Conservation (phyloP, 1,140 invertebrate species). For the Ostrea edulis region DNA sequence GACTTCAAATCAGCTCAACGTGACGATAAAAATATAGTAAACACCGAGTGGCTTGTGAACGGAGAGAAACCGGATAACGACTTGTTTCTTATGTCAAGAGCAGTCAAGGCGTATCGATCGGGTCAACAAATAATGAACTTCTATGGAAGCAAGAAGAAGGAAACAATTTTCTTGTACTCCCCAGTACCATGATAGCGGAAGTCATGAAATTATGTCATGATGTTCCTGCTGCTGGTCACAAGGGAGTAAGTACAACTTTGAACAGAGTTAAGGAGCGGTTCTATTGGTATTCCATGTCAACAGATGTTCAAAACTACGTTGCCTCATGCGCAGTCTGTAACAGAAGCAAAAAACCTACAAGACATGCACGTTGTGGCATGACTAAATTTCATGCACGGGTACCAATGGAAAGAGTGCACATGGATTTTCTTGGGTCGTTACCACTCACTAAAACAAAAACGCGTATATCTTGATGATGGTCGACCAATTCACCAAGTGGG, state of each 20-base stretch:
- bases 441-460: slow-evolving; percentile 37
- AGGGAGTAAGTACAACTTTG: slow-evolving; percentile 32
- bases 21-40: too few species aligned
- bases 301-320: slow-evolving; percentile 46
- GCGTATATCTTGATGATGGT: slow-evolving; percentile 51
- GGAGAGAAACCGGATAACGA: too few species aligned
- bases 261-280: not conserved
- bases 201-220: slow-evolving; percentile 36
- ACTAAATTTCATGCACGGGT: slow-evolving; percentile 46
- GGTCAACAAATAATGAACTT: too few species aligned
- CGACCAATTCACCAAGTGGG: slow-evolving; percentile 59
- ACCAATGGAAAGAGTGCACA: slow-evolving; percentile 56
- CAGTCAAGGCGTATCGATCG: too few species aligned
- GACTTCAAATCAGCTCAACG: too few species aligned
- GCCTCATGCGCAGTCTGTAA: slow-evolving; percentile 46
- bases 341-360: slow-evolving; percentile 43
- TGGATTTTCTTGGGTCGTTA: slow-evolving; percentile 55
- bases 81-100: too few species aligned
- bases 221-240: slow-evolving; percentile 46
- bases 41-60: too few species aligned
- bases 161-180: not conserved
- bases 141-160: slow-evolving; percentile 7
- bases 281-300: slow-evolving; percentile 43
- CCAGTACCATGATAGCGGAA: not conserved
- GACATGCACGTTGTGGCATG: slow-evolving; percentile 24